Base-by-base conservation (phyloP, 2,888 invertebrate species). In the Cheilosia urbana region DNA sequence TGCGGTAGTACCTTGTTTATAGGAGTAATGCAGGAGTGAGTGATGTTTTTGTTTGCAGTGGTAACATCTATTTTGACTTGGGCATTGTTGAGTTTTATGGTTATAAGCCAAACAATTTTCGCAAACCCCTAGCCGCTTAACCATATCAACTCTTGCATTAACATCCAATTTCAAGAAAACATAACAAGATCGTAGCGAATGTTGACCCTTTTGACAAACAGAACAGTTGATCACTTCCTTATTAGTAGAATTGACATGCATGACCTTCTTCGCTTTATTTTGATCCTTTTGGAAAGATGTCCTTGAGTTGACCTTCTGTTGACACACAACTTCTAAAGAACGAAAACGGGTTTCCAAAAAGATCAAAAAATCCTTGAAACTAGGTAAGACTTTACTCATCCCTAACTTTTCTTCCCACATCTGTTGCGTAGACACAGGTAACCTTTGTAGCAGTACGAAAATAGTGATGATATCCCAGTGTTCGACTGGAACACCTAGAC, bases 31-130 rank as follows among this genome's bases (percentile, higher is more conserved):
- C 1, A 66, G 13, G 19, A 66, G 66, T 5, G 49, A 49, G 19
- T 65, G 65, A 65, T 65, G 65, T 51, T 65, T 65, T 21, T 65
- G 49, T 21, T 65, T 21, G 51, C 65, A 65, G 7, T 51, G 51
- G n/a, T 27, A 65, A 65, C 65, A 65, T 37, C 65, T 37, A 7
- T 65, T 65, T 15, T 65, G 47, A 51, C 65, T 49, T 1, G 65
- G 51, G 9, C 49, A 65, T n/a, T 65, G 51, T 19, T 34, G 49
- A 4, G 37, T 51, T 5, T 65, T 53, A n/a, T 65, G 65, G 21
- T 24, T 68, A 5, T 45, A 53, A 17, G 42, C 66, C 24, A 53
- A 55, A 42, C 55, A 42, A 13, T 55, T 66, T 42, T 66, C 66
- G n/a, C 66, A 66, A 17, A 66, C 40, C 2, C 42, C 24, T 9